Conservation (phyloP, 2,797 vertebrate species). For the Tokudaia tokunoshimensis region DNA sequence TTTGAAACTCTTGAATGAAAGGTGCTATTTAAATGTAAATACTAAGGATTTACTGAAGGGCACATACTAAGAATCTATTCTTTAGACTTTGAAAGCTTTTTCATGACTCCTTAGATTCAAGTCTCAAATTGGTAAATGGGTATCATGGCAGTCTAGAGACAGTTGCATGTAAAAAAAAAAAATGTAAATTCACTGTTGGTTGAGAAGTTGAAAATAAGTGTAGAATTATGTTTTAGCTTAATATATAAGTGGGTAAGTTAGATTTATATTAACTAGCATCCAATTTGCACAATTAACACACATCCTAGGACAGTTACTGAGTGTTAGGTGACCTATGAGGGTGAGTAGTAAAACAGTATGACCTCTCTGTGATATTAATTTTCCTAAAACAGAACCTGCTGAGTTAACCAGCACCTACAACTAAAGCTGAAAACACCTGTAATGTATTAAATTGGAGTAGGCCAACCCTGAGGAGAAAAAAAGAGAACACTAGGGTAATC, state of each 20-base stretch:
- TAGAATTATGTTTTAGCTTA: slow-evolving; percentile 80
- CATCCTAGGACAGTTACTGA: slow-evolving; percentile 70
- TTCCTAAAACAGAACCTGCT: slow-evolving; percentile 52
- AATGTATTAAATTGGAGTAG: background rate
- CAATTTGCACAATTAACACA: slow-evolving; percentile 83
- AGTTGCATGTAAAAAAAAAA: slow-evolving; percentile 71
- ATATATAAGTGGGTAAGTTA: slow-evolving; percentile 78
- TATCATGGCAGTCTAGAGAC: slow-evolving; percentile 66
- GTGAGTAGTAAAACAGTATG: slow-evolving; percentile 36
- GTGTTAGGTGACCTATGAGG: background rate
- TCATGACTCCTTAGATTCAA: slow-evolving; percentile 69
- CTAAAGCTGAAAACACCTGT: slow-evolving; percentile 7
- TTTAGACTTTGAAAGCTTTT: slow-evolving; percentile 74
- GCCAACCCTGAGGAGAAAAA: slow-evolving; percentile 33
- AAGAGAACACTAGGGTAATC: slow-evolving; percentile 29
- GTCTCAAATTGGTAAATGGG: slow-evolving; percentile 45
- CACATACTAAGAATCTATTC: slow-evolving; percentile 68
- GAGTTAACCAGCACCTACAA: background rate
- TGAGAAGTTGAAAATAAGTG: slow-evolving; percentile 73
- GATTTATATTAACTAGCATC: slow-evolving; percentile 81
- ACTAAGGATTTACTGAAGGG: slow-evolving; percentile 76
- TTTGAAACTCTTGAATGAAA: slow-evolving; percentile 80
- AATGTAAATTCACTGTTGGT: slow-evolving; percentile 76
- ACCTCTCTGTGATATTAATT: slow-evolving; percentile 31
- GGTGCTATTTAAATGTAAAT: slow-evolving; percentile 84